Evolutionary conservation across 2,797 vertebrate species (phyloP).

Genomic region (Poecilia velifera): DNA sequence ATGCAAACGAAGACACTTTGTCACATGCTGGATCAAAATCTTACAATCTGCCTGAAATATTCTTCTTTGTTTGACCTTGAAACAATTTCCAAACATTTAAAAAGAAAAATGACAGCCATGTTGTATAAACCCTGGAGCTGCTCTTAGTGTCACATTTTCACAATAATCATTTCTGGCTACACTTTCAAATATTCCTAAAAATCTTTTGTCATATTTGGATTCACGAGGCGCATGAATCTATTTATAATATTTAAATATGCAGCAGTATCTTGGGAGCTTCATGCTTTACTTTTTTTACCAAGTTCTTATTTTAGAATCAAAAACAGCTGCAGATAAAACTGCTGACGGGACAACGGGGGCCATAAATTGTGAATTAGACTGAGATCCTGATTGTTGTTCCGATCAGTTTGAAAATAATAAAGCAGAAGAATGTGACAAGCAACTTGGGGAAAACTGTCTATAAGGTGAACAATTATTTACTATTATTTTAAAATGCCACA

Average conservation of each 20-base stretch:
- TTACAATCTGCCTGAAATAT: not conserved
- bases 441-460: not conserved
- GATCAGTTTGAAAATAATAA: conserved; percentile 11
- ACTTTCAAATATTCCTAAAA: conserved; percentile 10
- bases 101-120: conserved; percentile 44
- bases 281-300: not conserved
- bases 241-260: conserved; percentile 17
- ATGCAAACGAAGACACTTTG: not conserved
- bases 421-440: not conserved
- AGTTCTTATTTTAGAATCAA: conserved; percentile 11
- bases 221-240: not conserved
- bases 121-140: conserved; percentile 25
- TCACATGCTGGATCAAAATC: conserved; percentile 2
- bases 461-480: conserved; percentile 13
- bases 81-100: conserved; percentile 33
- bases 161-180: not conserved
- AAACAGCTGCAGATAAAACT: conserved; percentile 1
- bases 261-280: not conserved
- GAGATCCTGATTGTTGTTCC: conserved; percentile 5
- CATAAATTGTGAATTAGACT: conserved; percentile 14
- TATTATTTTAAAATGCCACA: not conserved
- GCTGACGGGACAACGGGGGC: not conserved
- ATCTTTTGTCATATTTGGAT: conserved; percentile 13
- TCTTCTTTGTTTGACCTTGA: conserved; percentile 9
- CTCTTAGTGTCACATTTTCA: conserved; percentile 28